Evolutionary conservation across 2,797 vertebrate species (phyloP), one percentile per base, ranked within the genome.

Genomic region (Chloroceryle amazona): DNA sequence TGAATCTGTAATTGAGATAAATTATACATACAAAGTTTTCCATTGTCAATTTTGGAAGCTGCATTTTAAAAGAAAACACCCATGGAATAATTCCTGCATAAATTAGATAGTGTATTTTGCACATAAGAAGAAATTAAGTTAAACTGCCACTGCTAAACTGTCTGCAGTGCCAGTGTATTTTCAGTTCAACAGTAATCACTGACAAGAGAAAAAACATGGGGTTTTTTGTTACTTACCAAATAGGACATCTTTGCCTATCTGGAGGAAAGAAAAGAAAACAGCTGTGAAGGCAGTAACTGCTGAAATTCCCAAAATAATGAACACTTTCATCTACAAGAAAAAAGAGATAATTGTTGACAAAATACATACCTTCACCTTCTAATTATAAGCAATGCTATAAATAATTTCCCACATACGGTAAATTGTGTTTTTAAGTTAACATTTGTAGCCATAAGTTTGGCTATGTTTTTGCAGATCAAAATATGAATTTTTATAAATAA

Each of bases 161-260:
- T 31, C 33, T 83, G 21, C 41, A 31, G 12, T 19, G 18, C 21
- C 42, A 5, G 2, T 19, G n/a, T n/a, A 29, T 42, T 76, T 74
- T 75, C 62, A 72, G 23, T 10, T 72, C 81, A 39, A 41, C 18
- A 37, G 37, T 46, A 28, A 35, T 33, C 2, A 1, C 19, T 0
- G 13, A 44, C 33, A 75, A 35, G 14, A 54, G 23, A 41, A 58
- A 65, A n/a, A 61, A 78, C 10, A 16, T 20, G 1, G 1, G 1
- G 29, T 91, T 95, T 67, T 58, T 51, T 55, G 44, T 66, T 88
- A 96, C 98, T 97, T 88, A 98, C 98, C 96, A 86, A 97, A 94
- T 10, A 95, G 39, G 20, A 22, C 68, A 20, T 89, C 82, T 86
- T 73, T 81, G 41, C 51, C 46, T 42, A 44, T 89, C 78, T 39